Percentiles rank a stretch among this genome's conserved stretches.
Evolutionary conservation across 2,113 vertebrate genomes (phyloP).

Genomic region (Chaetodon trifascialis): DNA sequence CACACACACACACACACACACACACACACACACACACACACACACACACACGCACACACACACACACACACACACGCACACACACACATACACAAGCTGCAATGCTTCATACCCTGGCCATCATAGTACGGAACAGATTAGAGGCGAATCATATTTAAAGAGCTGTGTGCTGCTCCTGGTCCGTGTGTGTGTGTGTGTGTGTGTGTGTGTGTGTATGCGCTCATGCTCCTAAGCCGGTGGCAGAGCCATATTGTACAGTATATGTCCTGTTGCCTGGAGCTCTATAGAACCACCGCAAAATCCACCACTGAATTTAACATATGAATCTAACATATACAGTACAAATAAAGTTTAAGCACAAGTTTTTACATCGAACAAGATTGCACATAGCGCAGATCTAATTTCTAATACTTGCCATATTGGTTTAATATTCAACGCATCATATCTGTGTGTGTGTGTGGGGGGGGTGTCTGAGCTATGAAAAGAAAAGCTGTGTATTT

Average conservation of each 20-base stretch:
- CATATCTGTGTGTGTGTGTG: neutral
- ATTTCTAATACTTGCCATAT: neutral
- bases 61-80: conserved; percentile 31
- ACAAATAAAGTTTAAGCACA: neutral
- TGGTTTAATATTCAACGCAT: neutral
- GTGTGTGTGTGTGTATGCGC: conserved; percentile 9
- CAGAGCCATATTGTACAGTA: conserved; percentile 22
- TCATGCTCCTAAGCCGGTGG: conserved; percentile 13
- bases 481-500: conserved; percentile 45
- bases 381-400: neutral
- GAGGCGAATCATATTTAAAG: conserved; percentile 61
- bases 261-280: conserved; percentile 36
- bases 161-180: conserved; percentile 24
- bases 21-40: conserved; percentile 10
- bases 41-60: conserved; percentile 34
- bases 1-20: conserved; percentile 34
- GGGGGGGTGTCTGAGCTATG: neutral
- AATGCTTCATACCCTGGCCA: conserved; percentile 53
- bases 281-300: conserved; percentile 13
- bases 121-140: conserved; percentile 66
- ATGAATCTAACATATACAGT: neutral
- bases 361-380: too few species aligned
- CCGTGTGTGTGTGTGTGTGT: neutral
- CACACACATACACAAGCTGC: too few species aligned
- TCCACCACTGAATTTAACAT: conserved; percentile 5